These are phyloP conservation scores for Panagrolaimus sp. DNA, from an alignment of 1,140 invertebrate genomes.

Conservation along the genomic window DNA sequence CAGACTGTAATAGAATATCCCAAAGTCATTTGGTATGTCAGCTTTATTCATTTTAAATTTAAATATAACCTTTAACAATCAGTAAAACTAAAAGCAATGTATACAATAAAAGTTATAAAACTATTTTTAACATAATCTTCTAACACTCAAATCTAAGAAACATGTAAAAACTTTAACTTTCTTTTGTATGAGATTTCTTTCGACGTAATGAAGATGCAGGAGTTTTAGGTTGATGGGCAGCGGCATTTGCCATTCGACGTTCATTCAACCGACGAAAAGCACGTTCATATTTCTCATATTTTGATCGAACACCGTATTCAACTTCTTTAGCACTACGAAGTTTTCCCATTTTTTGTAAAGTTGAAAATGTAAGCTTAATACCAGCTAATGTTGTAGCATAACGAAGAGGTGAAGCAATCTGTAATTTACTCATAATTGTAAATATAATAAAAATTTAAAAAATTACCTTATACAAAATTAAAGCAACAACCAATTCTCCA, in stretches of 20 bases:
- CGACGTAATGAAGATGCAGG: neutral
- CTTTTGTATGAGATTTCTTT: too few relatives aligned
- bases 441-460: neutral
- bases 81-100: too few relatives aligned
- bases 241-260: neutral
- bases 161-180: too few relatives aligned
- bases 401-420: constrained; percentile 51
- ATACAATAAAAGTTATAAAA: too few relatives aligned
- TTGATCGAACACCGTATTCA: constrained; percentile 31
- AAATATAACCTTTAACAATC: too few relatives aligned
- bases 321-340: constrained; percentile 48
- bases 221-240: neutral
- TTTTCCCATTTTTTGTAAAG: constrained; percentile 43
- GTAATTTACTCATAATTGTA: neutral
- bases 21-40: too few relatives aligned
- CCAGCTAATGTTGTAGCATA: constrained; percentile 41
- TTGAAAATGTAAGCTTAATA: constrained; percentile 44
- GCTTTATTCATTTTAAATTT: too few relatives aligned
- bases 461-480: constrained; percentile 51
- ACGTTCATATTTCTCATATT: constrained; percentile 27
- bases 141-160: too few relatives aligned
- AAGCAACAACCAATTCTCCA: constrained; percentile 46
- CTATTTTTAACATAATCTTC: too few relatives aligned
- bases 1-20: too few relatives aligned
- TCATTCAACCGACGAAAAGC: constrained; percentile 1